Base-by-base conservation (phyloP, 2,888 invertebrate genomes). In the Himalopsyche tibetana region DNA sequence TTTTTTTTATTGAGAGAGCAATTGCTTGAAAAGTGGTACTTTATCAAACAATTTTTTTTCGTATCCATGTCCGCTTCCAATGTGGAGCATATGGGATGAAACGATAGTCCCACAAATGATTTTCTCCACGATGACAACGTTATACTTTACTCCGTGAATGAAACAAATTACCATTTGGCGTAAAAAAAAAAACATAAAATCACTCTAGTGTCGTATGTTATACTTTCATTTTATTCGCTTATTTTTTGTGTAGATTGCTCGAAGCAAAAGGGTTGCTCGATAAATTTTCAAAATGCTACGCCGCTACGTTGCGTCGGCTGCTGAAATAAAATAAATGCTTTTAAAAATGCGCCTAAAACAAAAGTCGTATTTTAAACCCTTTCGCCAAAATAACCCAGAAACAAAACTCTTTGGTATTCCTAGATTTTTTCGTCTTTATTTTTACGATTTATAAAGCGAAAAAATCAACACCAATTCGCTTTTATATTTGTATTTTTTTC, bases 281-380 rank as follows among this genome's bases (percentile, higher is more conserved):
- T 86, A 86, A 86, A 86, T 86, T 86, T 45, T 19, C 63, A 63
- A 63, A 63, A 63, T 63, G 63, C 11, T 63, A 63, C 63, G 63
- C 63, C 11, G 19, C 63, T 63, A 19, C 63, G 42, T 45, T 51
- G n/a, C 42, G 82, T 80, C 82, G 82, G 69, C 12, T 40, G 55
- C 56, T 56, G 40, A 86, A 83, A 86, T 83, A 83, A 86, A 86
- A 86, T 82, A 84, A 84, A 84, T 84, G 86, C 86, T 84, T 84
- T 86, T 84, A 84, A 86, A 86, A 86, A 86, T 86, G 63, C 81
- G 86, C 84, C 84, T 81, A 86, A 86, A 86, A 86, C 84, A 86
- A 86, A 83, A 86, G 86, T 84, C 86, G 83, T 86, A 86, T 86
- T 86, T 86, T 86, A 86, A 86, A 84, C 86, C 86, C 81, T 84